Conservation (phyloP, 1,140 invertebrate genomes). For the Trachymyrmex cornetzi region DNA sequence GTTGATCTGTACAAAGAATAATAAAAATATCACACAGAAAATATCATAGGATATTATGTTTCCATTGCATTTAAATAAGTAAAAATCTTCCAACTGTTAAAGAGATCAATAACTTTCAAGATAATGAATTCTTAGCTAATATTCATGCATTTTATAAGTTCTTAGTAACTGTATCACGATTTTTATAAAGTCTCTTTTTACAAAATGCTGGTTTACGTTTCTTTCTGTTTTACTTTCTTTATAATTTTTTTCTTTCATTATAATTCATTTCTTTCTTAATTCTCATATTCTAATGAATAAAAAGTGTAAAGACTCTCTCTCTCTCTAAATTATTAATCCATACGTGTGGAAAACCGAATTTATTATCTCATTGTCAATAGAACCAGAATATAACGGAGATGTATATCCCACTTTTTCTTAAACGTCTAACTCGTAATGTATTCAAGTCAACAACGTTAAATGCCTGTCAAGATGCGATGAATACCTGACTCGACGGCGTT, state of each 20-base stretch:
- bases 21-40: too few species aligned
- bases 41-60: too few species aligned
- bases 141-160: neutral
- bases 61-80: too few species aligned
- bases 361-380: conserved; percentile 36
- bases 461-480: conserved; percentile 26
- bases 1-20: too few species aligned
- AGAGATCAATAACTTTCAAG: neutral
- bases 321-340: conserved; percentile 27
- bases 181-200: neutral
- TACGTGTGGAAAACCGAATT: neutral
- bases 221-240: too few species aligned
- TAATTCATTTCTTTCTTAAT: neutral
- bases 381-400: conserved; percentile 10
- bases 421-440: conserved; percentile 29
- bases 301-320: neutral
- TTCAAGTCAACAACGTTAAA: conserved; percentile 46
- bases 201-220: neutral
- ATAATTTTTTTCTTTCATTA: neutral
- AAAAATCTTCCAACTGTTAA: neutral
- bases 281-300: neutral
- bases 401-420: conserved; percentile 35
- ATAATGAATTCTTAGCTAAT: neutral
- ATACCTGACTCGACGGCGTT: conserved; percentile 19
- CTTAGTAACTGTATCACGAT: neutral